Evolutionary conservation across 2,888 invertebrate species (phyloP), one percentile per base, ranked within the genome.

Genomic region (Cerastoderma edule): DNA sequence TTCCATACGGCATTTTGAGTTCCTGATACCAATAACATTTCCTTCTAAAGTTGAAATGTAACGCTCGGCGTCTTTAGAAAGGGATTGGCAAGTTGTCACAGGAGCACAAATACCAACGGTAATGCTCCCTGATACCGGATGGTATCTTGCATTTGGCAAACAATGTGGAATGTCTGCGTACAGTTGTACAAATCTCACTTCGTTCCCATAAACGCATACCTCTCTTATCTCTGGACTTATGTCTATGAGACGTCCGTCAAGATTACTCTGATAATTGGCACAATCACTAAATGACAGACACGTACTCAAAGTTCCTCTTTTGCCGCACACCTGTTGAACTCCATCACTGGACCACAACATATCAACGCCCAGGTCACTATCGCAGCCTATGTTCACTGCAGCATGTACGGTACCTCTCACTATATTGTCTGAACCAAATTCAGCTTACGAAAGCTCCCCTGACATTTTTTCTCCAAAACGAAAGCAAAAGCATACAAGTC

Each of bases 381-480:
- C 35, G n/a, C n/a, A n/a, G n/a, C n/a, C n/a, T 39, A 75, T 75
- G 32, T 72, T 32, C 13, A 63, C 60, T 22, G 72, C 79, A 35
- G 57, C 32, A 57, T 75, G 75, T 33, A 79, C 68, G 5, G 68
- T 75, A 32, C 24, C 27, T 13, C 46, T 8, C 16, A 1, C 39
- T 46, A 73, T 67, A 24, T 63, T 28, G n/a, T 44, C 30, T 8
- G 22, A 27, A 32, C 64, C 48, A 22, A 73, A 72, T 19, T 27
- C 27, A 13, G 13, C 50, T 32, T 76, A 60, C 27, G 54, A 53
- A 30, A 80, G 6, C 22, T 68, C 73, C 1, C 32, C 46, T 16
- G 19, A 24, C 54, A 53, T 32, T 73, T 80, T 75, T 44, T 80
- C 80, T n/a, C 76, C 73, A 63, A 80, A 76, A 2, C 80, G 66